These are phyloP conservation scores for Nasonia giraulti DNA, from an alignment of 1,140 invertebrate species.

Conservation along the genomic window DNA sequence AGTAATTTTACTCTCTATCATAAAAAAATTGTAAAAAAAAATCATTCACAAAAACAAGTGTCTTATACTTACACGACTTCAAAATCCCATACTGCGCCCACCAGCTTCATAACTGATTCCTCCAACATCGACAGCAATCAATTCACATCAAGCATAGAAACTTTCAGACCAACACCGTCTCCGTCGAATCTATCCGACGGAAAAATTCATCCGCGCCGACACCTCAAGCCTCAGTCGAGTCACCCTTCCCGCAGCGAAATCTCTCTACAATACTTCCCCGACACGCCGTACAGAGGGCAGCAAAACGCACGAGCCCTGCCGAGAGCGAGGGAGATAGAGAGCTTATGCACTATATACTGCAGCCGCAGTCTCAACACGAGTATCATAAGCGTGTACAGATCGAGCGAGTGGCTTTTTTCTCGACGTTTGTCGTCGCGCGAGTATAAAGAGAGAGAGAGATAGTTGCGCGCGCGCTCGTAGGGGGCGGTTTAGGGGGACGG, in stretches of 20 bases:
- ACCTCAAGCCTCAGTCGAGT: neutral
- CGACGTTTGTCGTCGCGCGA: slow-evolving; percentile 50
- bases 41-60: neutral
- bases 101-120: neutral
- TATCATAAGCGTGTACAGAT: slow-evolving; percentile 43
- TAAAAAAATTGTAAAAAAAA: too few species aligned
- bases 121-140: neutral
- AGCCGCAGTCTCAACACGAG: slow-evolving; percentile 51
- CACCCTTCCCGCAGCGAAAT: neutral
- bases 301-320: slow-evolving; percentile 32
- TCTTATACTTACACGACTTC: neutral
- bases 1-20: too few species aligned
- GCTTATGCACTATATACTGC: slow-evolving; percentile 1
- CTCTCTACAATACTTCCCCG: neutral
- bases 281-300: slow-evolving; percentile 47
- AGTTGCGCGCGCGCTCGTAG: neutral
- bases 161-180: neutral
- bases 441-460: slow-evolving; percentile 28
- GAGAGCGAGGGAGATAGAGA: slow-evolving; percentile 53
- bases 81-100: too few species aligned
- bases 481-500: slow-evolving; percentile 55
- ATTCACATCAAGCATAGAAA: neutral
- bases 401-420: slow-evolving; percentile 43
- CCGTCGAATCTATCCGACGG: neutral
- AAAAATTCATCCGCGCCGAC: neutral